Evolutionary conservation across 2,888 invertebrate species (phyloP).

Genomic region (Mimas tiliae): DNA sequence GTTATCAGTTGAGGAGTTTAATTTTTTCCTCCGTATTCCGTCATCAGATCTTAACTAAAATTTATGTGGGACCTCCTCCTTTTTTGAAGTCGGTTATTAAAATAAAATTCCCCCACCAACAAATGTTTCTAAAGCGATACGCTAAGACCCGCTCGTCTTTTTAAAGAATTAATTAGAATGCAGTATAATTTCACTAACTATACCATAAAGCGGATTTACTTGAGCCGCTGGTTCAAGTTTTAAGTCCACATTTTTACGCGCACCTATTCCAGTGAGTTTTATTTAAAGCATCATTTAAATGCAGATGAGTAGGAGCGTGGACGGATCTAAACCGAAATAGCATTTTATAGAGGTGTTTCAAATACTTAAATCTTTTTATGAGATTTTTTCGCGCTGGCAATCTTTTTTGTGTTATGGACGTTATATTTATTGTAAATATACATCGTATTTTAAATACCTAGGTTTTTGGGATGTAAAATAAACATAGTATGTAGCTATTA

Average conservation of each 20-base stretch:
- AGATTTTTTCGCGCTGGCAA: constrained; percentile 1
- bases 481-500: no score
- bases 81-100: no score
- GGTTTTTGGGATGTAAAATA: no score
- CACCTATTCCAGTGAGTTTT: constrained; percentile 48
- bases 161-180: constrained; percentile 13
- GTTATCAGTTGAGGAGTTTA: no score
- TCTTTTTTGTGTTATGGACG: neutral
- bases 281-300: constrained; percentile 63
- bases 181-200: constrained; percentile 33
- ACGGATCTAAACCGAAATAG: constrained; percentile 22
- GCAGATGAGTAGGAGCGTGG: constrained; percentile 48
- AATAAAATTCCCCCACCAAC: neutral
- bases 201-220: constrained; percentile 46
- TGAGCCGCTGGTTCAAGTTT: constrained; percentile 35
- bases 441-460: no score
- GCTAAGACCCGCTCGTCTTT: neutral
- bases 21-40: no score
- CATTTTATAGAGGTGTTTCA: constrained; percentile 19
- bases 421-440: no score
- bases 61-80: no score
- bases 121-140: neutral
- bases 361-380: constrained; percentile 16
- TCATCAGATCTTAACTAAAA: no score
- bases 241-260: constrained; percentile 38